These are phyloP conservation scores for Solen grandis DNA, from an alignment of 1,140 invertebrate species.

Conservation along the genomic window DNA sequence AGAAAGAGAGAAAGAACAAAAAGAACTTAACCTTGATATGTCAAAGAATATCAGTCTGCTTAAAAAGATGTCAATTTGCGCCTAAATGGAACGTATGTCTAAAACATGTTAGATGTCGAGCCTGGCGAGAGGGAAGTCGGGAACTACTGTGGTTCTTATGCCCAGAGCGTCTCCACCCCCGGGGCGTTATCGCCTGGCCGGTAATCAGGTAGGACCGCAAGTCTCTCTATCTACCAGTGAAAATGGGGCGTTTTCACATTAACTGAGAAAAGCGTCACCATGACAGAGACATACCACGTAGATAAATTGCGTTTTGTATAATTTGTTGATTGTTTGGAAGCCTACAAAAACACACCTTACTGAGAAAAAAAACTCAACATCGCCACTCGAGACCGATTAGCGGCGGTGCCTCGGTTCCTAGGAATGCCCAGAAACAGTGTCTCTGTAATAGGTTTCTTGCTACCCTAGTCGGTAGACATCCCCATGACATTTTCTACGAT, in stretches of 20 bases:
- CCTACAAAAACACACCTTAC: neutral
- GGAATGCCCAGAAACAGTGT: slow-evolving; percentile 47
- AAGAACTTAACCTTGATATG: too few species aligned
- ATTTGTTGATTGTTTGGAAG: slow-evolving; percentile 29
- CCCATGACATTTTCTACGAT: slow-evolving; percentile 42
- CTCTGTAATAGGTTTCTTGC: slow-evolving; percentile 24
- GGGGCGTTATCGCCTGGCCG: too few species aligned
- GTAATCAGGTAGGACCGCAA: too few species aligned
- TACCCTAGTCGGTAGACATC: slow-evolving; percentile 19
- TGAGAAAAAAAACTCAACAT: neutral
- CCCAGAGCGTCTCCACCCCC: too few species aligned
- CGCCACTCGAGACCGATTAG: neutral
- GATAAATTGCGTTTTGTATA: slow-evolving; percentile 39
- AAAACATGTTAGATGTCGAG: too few species aligned
- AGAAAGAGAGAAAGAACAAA: too few species aligned
- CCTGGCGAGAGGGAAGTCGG: too few species aligned
- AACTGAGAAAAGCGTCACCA: neutral
- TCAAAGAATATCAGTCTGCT: too few species aligned
- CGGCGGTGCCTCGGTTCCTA: slow-evolving; percentile 35
- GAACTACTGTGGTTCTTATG: too few species aligned
- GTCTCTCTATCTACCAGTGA: too few species aligned
- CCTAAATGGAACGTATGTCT: too few species aligned
- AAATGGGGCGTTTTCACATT: neutral
- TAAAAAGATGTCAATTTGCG: too few species aligned
- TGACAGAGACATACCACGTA: neutral